phyloP scores from a whole-genome alignment of 2,888 invertebrate genomes.

The Nasonovia ribisnigri region DNA sequence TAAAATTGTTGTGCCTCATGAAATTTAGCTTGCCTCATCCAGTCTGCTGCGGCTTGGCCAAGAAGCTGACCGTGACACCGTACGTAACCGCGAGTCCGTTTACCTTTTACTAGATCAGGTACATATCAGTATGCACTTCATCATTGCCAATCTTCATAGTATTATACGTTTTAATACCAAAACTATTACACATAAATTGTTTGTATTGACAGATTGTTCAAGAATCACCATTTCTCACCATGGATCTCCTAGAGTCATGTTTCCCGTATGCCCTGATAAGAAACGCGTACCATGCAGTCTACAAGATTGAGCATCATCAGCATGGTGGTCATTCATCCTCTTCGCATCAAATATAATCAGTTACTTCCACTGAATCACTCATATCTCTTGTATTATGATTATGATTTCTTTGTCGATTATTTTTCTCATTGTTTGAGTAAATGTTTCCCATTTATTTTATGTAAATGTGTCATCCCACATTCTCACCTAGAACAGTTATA shows the following conservation, averaged over 20 bases:
- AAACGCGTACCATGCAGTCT: constrained; percentile 97
- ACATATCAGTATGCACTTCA: constrained; percentile 64
- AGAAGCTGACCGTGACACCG: constrained; percentile 94
- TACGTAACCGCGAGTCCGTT: constrained; percentile 94
- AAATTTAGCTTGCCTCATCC: constrained; percentile 85
- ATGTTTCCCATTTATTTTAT: neutral
- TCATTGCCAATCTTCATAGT: neutral
- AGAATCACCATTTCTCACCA: constrained; percentile 97
- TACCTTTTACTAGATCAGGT: constrained; percentile 92
- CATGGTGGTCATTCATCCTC: constrained; percentile 2
- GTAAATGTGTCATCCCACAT: neutral
- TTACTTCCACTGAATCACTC: neutral
- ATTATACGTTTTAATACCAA: neutral
- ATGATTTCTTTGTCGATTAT: neutral
- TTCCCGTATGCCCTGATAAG: constrained; percentile 98
- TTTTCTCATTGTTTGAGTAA: neutral
- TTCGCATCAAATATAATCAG: constrained; percentile 31
- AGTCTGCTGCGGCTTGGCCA: constrained; percentile 94
- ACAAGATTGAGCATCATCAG: constrained; percentile 82
- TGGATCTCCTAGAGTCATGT: constrained; percentile 98
- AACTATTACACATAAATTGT: constrained; percentile 7
- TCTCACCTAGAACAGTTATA: neutral
- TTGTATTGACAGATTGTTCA: constrained; percentile 84
- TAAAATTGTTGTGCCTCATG: neutral
- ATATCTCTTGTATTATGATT: neutral